These are phyloP conservation scores for Gymnosoma rotundatum DNA, from an alignment of 2,888 invertebrate species.

Conservation along the genomic window DNA sequence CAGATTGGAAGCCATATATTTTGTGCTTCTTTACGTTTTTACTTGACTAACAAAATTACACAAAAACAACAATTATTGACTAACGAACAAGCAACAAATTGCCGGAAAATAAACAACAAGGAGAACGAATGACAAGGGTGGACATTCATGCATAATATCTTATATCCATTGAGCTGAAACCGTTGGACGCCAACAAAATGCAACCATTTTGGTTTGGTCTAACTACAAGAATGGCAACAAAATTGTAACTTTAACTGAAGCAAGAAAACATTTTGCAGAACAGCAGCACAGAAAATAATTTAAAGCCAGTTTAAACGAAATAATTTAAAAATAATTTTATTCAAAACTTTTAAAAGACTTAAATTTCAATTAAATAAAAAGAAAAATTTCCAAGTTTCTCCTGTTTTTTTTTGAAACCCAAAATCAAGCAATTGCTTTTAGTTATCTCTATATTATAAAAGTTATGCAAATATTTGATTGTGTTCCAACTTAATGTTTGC, in stretches of 20 bases:
- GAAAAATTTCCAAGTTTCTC: too few species aligned
- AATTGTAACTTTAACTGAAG: neutral
- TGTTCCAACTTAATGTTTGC: neutral
- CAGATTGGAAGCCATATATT: neutral
- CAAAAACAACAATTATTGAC: slow-evolving; percentile 5
- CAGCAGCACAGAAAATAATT: neutral
- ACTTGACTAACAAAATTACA: neutral
- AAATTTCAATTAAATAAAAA: too few species aligned
- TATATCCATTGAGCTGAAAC: slow-evolving; percentile 50
- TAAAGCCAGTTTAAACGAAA: too few species aligned
- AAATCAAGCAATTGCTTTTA: neutral
- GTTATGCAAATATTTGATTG: neutral
- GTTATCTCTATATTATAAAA: neutral
- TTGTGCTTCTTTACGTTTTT: slow-evolving; percentile 1
- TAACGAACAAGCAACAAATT: slow-evolving; percentile 27
- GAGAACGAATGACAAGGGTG: slow-evolving; percentile 17
- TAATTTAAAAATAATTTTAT: too few species aligned
- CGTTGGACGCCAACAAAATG: slow-evolving; percentile 14
- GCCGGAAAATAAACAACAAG: slow-evolving; percentile 28
- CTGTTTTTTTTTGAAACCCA: too few species aligned
- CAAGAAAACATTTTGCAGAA: neutral
- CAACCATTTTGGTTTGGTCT: slow-evolving; percentile 21
- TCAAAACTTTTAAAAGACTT: too few species aligned
- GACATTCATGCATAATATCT: slow-evolving; percentile 51
- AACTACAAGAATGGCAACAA: neutral